Base-by-base conservation (phyloP, 2,113 vertebrate genomes). In the Pterophyllum scalare region DNA sequence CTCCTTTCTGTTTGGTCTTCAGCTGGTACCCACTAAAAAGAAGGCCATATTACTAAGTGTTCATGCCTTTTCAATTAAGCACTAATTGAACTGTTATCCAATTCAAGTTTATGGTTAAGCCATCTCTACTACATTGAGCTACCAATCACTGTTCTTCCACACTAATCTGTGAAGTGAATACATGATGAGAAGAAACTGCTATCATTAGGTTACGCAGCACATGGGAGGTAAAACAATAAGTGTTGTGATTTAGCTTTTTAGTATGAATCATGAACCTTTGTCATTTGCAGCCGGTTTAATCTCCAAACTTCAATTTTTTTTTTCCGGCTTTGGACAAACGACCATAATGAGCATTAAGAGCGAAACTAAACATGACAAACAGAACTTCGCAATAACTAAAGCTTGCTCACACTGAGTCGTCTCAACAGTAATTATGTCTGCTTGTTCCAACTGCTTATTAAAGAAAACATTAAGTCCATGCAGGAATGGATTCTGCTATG, bases 1-100 rank as follows among this genome's bases (percentile, higher is more conserved):
- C 22, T 26, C 31, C 57, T 61, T 67, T 72, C 46, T 43, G 81
- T 22, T 82, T 77, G 20, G 22, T 35, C 24, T 83, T 46, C 60
- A 81, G 31, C 15, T 22, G 2, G 7, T 54, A 54, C 38, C 46
- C 54, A 67, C 49, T 46, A 67, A 79, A 81, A 61, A 75, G 13
- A 82, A 81, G 43, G 65, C 58, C 60, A 67, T 60, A 72, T 62
- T 75, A 19, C 59, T 57, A 76, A 86, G 52, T 75, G 57, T 79
- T 62, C 54, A 78, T 83, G 56, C 59, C 67, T 64, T 49, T 13
- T 22, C 24, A 84, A 86, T 87, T 57, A 89, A 65, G 60, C 35
- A 52, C 58, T 81, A 88, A 91, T 75, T 88, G 62, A 80, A 65
- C 79, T 52, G 58, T 72, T 82, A 85, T 64, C 65, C 72, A 85